These are phyloP conservation scores for Cephalotes varians DNA, from an alignment of 2,888 invertebrate genomes.

Conservation along the genomic window DNA sequence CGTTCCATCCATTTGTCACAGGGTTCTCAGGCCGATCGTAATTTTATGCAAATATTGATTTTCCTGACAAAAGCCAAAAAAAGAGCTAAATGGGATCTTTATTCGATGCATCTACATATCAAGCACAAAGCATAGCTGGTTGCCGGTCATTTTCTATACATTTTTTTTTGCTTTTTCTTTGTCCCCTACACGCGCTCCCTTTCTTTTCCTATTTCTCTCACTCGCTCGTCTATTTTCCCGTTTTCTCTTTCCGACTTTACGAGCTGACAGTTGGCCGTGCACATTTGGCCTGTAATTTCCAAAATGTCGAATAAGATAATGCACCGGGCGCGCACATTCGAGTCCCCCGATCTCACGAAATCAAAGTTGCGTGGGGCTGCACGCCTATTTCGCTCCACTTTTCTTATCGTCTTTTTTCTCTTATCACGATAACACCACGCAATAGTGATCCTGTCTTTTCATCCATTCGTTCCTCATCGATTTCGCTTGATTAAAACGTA, in stretches of 20 bases:
- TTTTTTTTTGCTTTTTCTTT: constrained; percentile 56
- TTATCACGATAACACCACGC: constrained; percentile 65
- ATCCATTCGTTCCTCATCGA: constrained; percentile 53
- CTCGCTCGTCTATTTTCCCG: constrained; percentile 16
- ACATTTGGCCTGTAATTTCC: constrained; percentile 80
- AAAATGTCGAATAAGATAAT: constrained; percentile 79
- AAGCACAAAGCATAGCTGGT: constrained; percentile 63
- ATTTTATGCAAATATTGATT: constrained; percentile 83
- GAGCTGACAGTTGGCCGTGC: constrained; percentile 80
- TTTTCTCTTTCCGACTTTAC: constrained; percentile 8
- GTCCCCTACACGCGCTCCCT: constrained; percentile 40
- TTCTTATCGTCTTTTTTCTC: constrained; percentile 64
- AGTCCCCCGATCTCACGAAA: constrained; percentile 54
- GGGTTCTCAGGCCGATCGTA: constrained; percentile 76
- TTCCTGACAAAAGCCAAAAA: constrained; percentile 66
- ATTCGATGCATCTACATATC: constrained; percentile 79
- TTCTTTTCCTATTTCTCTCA: constrained; percentile 11
- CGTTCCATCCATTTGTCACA: constrained; percentile 80
- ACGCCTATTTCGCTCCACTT: constrained; percentile 51
- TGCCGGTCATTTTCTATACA: constrained; percentile 55
- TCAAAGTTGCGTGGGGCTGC: constrained; percentile 61
- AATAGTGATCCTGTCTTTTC: constrained; percentile 57
- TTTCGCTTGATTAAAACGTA: constrained; percentile 63
- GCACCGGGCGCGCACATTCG: constrained; percentile 30
- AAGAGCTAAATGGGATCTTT: constrained; percentile 68